phyloP scores from a whole-genome alignment of 2,888 invertebrate genomes.

The Dromius quadrimaculatus region DNA sequence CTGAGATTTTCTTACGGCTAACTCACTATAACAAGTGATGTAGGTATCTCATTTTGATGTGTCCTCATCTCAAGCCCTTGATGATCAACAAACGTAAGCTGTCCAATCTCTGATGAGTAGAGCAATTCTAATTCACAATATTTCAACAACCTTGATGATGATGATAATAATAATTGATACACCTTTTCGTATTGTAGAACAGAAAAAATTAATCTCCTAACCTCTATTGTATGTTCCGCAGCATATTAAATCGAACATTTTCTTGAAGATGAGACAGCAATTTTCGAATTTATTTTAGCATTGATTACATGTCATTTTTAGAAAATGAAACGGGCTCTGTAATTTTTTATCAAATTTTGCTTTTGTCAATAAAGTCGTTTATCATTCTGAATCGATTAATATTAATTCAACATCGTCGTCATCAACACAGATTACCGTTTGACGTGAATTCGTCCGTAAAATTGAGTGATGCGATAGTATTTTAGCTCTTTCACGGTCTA shows the following conservation, averaged over 20 bases:
- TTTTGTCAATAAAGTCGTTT: slow-evolving; percentile 46
- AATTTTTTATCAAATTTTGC: slow-evolving; percentile 32
- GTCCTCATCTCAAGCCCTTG: too few relatives aligned
- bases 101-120: too few relatives aligned
- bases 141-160: slow-evolving; percentile 1
- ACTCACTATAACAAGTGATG: too few relatives aligned
- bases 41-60: too few relatives aligned
- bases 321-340: slow-evolving; percentile 35
- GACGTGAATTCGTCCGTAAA: slow-evolving; percentile 44
- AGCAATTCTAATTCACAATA: slow-evolving; percentile 23
- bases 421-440: slow-evolving; percentile 45
- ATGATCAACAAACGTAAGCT: too few relatives aligned
- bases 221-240: neutral
- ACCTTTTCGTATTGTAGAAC: neutral
- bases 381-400: slow-evolving; percentile 47
- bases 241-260: slow-evolving; percentile 26
- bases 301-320: slow-evolving; percentile 37
- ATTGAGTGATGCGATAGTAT: slow-evolving; percentile 35
- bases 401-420: slow-evolving; percentile 50
- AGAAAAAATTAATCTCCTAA: neutral
- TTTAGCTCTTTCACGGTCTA: slow-evolving; percentile 34
- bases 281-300: slow-evolving; percentile 8
- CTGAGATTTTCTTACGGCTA: too few relatives aligned
- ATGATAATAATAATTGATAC: slow-evolving; percentile 1
- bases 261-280: slow-evolving; percentile 6